Conservation (phyloP, 2,888 invertebrate genomes). For the Meiosimyza platycephala region DNA sequence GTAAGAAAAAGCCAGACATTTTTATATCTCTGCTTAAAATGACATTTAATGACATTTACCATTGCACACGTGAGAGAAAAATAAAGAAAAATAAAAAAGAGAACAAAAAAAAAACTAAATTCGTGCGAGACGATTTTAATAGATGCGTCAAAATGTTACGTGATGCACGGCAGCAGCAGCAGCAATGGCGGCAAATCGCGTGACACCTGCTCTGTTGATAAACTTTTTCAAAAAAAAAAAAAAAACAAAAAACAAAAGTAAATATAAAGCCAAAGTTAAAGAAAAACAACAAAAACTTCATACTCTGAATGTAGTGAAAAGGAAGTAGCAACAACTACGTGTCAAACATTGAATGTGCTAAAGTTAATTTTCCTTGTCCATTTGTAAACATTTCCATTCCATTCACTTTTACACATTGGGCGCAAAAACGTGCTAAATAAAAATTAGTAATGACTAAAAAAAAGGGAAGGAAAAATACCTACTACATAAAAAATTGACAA, state of each 20-base stretch:
- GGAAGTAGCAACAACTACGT: conserved; percentile 1
- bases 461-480: too few relatives aligned
- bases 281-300: background rate
- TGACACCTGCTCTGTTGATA: conserved; percentile 17
- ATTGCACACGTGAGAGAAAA: conserved; percentile 5
- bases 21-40: conserved; percentile 21
- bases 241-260: too few relatives aligned
- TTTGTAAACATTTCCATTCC: conserved; percentile 6
- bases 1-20: conserved; percentile 14
- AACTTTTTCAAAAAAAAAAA: background rate
- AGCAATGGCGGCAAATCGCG: conserved; percentile 15
- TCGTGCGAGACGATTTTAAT: conserved; percentile 28
- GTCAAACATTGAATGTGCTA: conserved; percentile 10
- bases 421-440: too few relatives aligned
- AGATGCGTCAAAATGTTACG: conserved; percentile 27
- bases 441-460: too few relatives aligned
- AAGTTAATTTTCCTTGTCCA: conserved; percentile 23
- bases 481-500: background rate
- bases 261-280: background rate
- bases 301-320: background rate
- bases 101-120: background rate
- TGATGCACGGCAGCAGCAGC: conserved; percentile 9
- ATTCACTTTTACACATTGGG: background rate
- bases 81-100: background rate
- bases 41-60: conserved; percentile 27